Percentiles rank a stretch among this genome's conserved stretches.
Conservation (phyloP, 2,797 vertebrate species). For the Enteromius unitaeniatus region DNA sequence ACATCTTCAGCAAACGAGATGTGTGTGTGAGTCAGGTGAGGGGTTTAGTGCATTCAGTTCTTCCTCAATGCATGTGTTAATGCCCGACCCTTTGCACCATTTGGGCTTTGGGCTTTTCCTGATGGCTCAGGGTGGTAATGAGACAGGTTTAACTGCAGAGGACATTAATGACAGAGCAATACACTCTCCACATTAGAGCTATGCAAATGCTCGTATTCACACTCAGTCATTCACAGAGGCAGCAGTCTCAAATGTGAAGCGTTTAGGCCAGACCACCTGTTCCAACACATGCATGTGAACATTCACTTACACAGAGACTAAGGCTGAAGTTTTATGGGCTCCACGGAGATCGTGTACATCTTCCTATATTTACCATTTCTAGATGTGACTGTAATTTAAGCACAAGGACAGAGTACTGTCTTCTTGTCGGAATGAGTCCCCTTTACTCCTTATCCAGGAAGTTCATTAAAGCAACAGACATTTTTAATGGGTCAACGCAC, state of each 20-base stretch:
- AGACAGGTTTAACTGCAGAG: conserved; percentile 37
- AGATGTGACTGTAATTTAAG: conserved; percentile 29
- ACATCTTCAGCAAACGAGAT: conserved; percentile 2
- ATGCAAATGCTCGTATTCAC: conserved; percentile 55
- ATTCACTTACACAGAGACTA: conserved; percentile 20
- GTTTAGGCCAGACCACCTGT: conserved; percentile 44
- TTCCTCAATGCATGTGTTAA: conserved; percentile 46
- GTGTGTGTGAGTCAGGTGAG: not conserved
- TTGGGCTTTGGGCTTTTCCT: conserved; percentile 30
- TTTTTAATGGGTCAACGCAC: conserved; percentile 65
- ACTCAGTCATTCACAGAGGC: conserved; percentile 20
- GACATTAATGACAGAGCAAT: conserved; percentile 51
- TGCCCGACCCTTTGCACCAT: conserved; percentile 43
- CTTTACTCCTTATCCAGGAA: conserved; percentile 62
- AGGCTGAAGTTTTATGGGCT: not conserved
- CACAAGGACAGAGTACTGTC: conserved; percentile 15
- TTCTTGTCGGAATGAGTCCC: conserved; percentile 18
- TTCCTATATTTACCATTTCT: not conserved
- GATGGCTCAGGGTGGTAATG: conserved; percentile 44
- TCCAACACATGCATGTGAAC: conserved; percentile 29
- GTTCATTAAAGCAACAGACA: conserved; percentile 73
- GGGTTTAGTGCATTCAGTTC: conserved; percentile 4
- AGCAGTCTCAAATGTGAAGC: conserved; percentile 15
- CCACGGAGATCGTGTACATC: not conserved
- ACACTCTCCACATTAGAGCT: conserved; percentile 42